Evolutionary conservation across 2,797 vertebrate genomes (phyloP).

Genomic region (Labroides dimidiatus): DNA sequence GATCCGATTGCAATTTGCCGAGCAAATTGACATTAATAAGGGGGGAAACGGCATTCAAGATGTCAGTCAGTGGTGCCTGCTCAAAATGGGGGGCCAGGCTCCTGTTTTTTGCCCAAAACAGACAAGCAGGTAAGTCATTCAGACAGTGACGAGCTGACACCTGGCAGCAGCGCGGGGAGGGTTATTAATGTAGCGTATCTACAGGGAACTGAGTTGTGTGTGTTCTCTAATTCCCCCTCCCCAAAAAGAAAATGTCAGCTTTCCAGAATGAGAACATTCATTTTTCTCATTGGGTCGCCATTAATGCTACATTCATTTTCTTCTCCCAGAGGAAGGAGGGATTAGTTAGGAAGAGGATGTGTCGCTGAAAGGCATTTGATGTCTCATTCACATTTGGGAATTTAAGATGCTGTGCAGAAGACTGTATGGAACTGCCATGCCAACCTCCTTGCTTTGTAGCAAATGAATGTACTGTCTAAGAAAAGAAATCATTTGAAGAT

Average conservation of each 20-base stretch:
- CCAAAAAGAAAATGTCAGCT: slow-evolving; percentile 71
- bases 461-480: slow-evolving; percentile 40
- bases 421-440: slow-evolving; percentile 66
- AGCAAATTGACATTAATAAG: slow-evolving; percentile 87
- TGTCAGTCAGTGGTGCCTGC: slow-evolving; percentile 81
- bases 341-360: slow-evolving; percentile 67
- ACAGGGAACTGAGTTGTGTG: slow-evolving; percentile 78
- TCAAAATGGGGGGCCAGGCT: slow-evolving; percentile 74
- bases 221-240: slow-evolving; percentile 57
- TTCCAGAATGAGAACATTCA: slow-evolving; percentile 80
- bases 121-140: slow-evolving; percentile 86
- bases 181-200: slow-evolving; percentile 84
- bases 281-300: slow-evolving; percentile 74
- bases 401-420: slow-evolving; percentile 63
- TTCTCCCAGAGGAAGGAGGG: slow-evolving; percentile 64
- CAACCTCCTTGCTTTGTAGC: slow-evolving; percentile 67
- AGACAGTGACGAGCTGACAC: slow-evolving; percentile 83
- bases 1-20: slow-evolving; percentile 85
- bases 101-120: slow-evolving; percentile 77
- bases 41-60: slow-evolving; percentile 80
- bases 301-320: slow-evolving; percentile 74
- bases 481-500: background rate
- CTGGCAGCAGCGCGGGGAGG: slow-evolving; percentile 77
- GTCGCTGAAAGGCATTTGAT: slow-evolving; percentile 72
- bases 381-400: slow-evolving; percentile 53